Evolutionary conservation across 37 sponge, comb jelly and placozoan species (phyloP).

Genomic region (Geodia barretti): DNA sequence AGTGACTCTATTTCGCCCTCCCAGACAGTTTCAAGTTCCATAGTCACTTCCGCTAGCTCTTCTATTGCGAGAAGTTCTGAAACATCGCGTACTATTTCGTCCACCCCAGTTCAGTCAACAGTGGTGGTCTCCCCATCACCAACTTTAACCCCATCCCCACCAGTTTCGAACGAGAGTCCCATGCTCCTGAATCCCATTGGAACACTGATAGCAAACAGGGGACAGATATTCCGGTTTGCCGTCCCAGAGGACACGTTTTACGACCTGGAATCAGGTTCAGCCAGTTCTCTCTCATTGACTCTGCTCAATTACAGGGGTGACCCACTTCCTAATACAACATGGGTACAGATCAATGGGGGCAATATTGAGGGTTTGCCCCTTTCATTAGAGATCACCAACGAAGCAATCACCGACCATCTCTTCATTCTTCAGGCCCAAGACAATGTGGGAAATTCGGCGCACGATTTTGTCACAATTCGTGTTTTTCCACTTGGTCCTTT

Average conservation of each 20-base stretch:
- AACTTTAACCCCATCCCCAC: too few species aligned
- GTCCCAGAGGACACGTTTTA: slow-evolving; percentile 56
- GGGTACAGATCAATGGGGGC: slow-evolving; percentile 35
- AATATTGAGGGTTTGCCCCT: slow-evolving; percentile 40
- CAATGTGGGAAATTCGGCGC: slow-evolving; percentile 16
- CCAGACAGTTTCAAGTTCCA: not conserved
- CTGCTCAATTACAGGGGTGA: slow-evolving; percentile 42
- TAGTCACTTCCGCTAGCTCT: not conserved
- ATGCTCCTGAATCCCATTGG: slow-evolving; percentile 42
- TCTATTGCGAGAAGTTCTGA: too few species aligned
- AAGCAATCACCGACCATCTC: slow-evolving; percentile 26
- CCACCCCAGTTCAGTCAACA: too few species aligned
- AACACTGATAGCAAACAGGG: slow-evolving; percentile 31
- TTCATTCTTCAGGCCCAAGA: slow-evolving; percentile 45
- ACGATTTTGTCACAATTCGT: slow-evolving; percentile 36
- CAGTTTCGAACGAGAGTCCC: too few species aligned
- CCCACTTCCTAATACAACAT: slow-evolving; percentile 30
- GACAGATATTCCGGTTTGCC: slow-evolving; percentile 21
- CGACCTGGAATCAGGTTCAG: slow-evolving; percentile 40
- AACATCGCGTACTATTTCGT: too few species aligned
- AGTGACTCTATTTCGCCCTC: not conserved
- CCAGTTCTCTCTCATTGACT: slow-evolving; percentile 21
- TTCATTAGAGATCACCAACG: not conserved
- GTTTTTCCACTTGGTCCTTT: slow-evolving; percentile 14
- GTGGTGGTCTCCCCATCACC: too few species aligned